A percentile compares a stretch with the other conserved stretches of the same genome.
Evolutionary conservation across 2,888 invertebrate genomes (phyloP).

Genomic region (Acrocyrtus sp.): DNA sequence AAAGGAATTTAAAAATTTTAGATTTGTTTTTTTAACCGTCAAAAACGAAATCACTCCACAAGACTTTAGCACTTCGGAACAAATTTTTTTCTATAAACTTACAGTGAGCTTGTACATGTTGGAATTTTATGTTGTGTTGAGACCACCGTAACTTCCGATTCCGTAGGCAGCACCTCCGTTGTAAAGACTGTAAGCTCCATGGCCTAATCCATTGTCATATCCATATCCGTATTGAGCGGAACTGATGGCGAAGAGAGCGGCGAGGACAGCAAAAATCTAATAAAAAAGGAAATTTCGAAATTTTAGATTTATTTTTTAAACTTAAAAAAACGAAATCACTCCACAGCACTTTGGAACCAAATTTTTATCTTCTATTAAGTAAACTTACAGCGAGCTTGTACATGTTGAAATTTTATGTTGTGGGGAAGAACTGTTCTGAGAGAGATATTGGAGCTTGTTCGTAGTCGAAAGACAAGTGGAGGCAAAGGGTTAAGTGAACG

Average conservation of each 20-base stretch:
- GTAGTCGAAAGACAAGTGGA: too few relatives aligned
- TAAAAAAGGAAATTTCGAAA: too few relatives aligned
- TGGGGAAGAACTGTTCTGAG: neutral
- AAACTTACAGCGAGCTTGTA: constrained; percentile 43
- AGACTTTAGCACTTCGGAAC: too few relatives aligned
- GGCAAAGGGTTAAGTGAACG: too few relatives aligned
- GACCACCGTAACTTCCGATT: constrained; percentile 5
- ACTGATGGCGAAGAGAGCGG: neutral
- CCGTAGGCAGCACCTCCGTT: constrained; percentile 14
- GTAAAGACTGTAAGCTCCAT: neutral
- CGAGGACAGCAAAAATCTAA: constrained; percentile 37
- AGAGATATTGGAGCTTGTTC: neutral
- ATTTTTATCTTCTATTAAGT: neutral
- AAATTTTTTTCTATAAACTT: constrained; percentile 4
- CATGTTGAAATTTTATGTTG: constrained; percentile 12
- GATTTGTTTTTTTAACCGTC: too few relatives aligned
- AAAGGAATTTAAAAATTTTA: too few relatives aligned
- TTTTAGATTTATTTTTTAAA: too few relatives aligned
- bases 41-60: too few relatives aligned
- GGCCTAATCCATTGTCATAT: neutral
- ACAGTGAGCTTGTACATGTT: constrained; percentile 43
- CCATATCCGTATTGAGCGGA: neutral
- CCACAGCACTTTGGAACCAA: neutral
- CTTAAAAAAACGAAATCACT: too few relatives aligned
- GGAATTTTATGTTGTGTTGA: neutral